phyloP scores from a whole-genome alignment of 2,888 invertebrate species.

The Plebejus melissa region DNA sequence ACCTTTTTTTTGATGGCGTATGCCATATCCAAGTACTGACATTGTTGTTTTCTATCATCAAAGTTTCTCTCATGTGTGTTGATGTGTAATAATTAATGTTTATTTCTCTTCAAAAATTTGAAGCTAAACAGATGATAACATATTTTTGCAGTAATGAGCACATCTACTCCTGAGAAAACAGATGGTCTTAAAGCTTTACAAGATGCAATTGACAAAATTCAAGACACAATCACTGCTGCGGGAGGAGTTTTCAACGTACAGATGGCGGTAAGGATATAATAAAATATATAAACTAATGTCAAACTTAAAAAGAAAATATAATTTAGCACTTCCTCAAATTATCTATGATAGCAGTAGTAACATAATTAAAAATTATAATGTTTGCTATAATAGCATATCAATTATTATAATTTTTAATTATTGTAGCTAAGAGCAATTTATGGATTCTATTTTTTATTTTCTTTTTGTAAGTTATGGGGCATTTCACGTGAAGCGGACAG shows the following conservation, averaged over 20 bases:
- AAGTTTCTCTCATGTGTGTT: too few species aligned
- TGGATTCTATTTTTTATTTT: not conserved
- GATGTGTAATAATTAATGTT: not conserved
- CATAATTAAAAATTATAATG: too few species aligned
- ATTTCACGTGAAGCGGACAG: too few species aligned
- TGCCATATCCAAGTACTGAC: too few species aligned
- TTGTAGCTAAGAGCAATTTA: not conserved
- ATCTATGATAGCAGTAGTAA: too few species aligned
- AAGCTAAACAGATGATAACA: not conserved
- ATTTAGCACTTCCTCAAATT: not conserved
- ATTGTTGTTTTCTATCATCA: too few species aligned
- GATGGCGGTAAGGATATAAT: conserved; percentile 87
- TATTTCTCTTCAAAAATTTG: not conserved
- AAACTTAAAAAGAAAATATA: not conserved
- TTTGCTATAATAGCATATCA: not conserved
- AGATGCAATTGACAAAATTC: conserved; percentile 92
- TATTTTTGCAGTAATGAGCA: conserved; percentile 90
- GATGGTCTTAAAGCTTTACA: conserved; percentile 95
- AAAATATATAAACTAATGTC: not conserved
- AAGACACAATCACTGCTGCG: conserved; percentile 86
- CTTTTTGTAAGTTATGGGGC: not conserved
- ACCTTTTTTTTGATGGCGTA: too few species aligned
- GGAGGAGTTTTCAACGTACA: conserved; percentile 97
- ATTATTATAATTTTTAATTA: not conserved
- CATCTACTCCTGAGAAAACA: conserved; percentile 96